Base-by-base conservation (phyloP, 2,888 invertebrate genomes). In the Eurois occulta region DNA sequence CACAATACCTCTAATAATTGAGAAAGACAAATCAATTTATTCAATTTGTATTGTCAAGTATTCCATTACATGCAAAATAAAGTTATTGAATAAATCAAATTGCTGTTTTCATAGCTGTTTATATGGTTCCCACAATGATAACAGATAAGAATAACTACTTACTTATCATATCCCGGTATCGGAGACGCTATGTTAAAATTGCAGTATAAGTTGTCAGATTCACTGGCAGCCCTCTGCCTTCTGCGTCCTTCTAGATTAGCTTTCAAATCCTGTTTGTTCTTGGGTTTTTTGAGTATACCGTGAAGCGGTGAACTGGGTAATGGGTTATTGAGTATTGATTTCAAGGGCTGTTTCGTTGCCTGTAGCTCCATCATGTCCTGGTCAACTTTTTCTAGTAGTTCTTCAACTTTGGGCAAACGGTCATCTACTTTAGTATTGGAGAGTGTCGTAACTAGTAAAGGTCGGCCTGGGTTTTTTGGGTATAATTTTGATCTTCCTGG, bases 271-370 rank as follows among this genome's bases (percentile, higher is more conserved):
- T 93, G 93, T 80, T 94, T 94, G 77, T 86, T 92, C 88, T 96
- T 96, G 24, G 96, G 95, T 88, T 96, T 96, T 78, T 96, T 96
- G 41, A 96, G 90, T 86, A 96, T 96, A 48, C 96, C 93, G 70
- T 93, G 95, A 10, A 95, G 95, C 6, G 95, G 93, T 21, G 95
- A 93, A 88, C 93, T 96, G 67, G 93, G 92, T 83, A 94, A 76
- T 3, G 96, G 94, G 81, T 96, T 96, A 86, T 96, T 96, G 84
- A 96, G 95, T 94, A 96, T 96, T 87, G 96, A 95, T 90, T 96
- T 96, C 72, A 96, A 87, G 3, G 96, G 96, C 83, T 95, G 96
- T 86, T 96, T 96, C 0, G 91, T 83, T 69, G 93, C 87, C 60
- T 94, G 90, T 13, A 95, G 90, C 77, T 96, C 96, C 91, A 94